Evolutionary conservation across 2,113 vertebrate species (phyloP).

Genomic region (Syrmaticus mikado): DNA sequence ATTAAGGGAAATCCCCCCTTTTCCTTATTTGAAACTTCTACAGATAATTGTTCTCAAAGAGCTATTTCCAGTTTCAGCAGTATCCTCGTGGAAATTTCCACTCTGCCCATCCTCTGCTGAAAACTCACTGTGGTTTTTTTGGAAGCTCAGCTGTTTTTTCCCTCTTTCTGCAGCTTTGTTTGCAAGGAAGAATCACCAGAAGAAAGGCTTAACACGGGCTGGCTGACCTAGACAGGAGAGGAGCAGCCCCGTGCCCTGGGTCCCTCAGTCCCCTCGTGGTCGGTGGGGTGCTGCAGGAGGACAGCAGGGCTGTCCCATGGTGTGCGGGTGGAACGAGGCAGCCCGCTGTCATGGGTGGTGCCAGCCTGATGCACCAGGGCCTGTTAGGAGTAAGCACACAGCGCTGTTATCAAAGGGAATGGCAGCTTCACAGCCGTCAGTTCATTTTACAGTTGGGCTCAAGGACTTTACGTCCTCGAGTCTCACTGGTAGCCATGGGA

Average conservation of each 20-base stretch:
- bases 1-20: not conserved
- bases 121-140: not conserved
- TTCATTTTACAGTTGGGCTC: not conserved
- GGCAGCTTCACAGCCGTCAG: not conserved
- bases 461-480: not conserved
- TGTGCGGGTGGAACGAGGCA: not conserved
- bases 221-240: not conserved
- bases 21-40: not conserved
- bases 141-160: not conserved
- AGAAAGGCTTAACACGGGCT: not conserved
- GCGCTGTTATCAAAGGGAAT: not conserved
- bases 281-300: rapidly evolving
- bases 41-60: not conserved
- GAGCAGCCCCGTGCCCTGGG: not conserved
- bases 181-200: constrained; percentile 3
- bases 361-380: rapidly evolving
- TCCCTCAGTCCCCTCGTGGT: rapidly evolving
- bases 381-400: not conserved
- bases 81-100: not conserved
- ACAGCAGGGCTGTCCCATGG: not conserved
- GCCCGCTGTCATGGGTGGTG: rapidly evolving
- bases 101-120: not conserved
- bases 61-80: not conserved
- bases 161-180: not conserved
- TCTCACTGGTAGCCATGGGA: not conserved